Base-by-base conservation (phyloP, 2,888 invertebrate species). In the Pachliopta kotzebuea region DNA sequence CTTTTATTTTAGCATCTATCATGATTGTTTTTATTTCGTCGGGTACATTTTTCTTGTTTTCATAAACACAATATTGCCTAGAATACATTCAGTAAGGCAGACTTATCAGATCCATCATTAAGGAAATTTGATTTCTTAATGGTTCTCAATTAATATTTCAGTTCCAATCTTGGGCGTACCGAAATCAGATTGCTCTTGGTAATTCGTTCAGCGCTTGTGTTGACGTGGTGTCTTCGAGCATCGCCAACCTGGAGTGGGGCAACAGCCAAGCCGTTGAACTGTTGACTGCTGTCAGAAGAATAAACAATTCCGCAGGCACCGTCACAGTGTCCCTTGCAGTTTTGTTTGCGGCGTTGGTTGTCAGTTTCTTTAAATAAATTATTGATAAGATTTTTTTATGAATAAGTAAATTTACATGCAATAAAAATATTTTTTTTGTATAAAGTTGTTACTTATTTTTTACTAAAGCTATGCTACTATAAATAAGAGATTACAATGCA, bases 91-190 rank as follows among this genome's bases (percentile, higher is more conserved):
- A 29, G 29, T 29, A 29, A 29, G n/a, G n/a, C n/a, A 29, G 8
- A 29, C 8, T 29, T 8, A 29, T 8, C 8, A 29, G 29, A 37
- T 37, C 14, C 14, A 1, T 14, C 11, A 17, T 14, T 37, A 37
- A 14, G 11, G 14, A 2, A 37, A 37, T 37, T 0, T 11, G 11
- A 37, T 14, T 37, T 31, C 0, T 11, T 14, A 14, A 37, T 37
- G 11, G 37, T 37, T 23, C 11, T 14, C 21, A n/a, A 42, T 37
- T 49, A 21, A 52, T 52, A 18, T 64, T 61, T 23, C 79, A 91
- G 91, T 88, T 89, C 83, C 88, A 88, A 75, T 23, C 63, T 0
- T 91, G 89, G 89, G 68, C 81, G 2, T 88, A 84, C 69, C 23
- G 58, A 0, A 80, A 83, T 65, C 90, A 90, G 69, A 4, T 78